A percentile compares a stretch with the other conserved stretches of the same genome.
Conservation (phyloP, 2,888 invertebrate species). For the Apamea anceps region DNA sequence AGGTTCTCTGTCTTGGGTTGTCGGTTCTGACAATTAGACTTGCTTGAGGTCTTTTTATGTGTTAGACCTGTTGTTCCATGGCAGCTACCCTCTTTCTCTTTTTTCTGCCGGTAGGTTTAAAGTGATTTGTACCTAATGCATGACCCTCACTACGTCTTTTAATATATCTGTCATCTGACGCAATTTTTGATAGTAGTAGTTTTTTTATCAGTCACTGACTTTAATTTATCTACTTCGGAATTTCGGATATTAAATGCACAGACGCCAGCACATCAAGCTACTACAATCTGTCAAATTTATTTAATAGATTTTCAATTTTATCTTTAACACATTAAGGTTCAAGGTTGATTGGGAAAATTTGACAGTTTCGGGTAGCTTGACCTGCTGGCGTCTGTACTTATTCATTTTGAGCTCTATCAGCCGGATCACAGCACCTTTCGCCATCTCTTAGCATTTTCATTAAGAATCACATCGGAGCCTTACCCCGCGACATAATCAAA, state of each 20-base stretch:
- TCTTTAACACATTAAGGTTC: too few species aligned
- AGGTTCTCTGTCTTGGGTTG: background rate
- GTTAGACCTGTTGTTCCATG: background rate
- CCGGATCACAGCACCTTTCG: background rate
- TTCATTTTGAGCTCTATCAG: background rate
- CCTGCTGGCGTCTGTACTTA: background rate
- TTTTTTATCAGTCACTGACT: too few species aligned
- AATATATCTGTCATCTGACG: background rate
- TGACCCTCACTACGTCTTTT: background rate
- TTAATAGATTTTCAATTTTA: too few species aligned
- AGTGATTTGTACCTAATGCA: background rate
- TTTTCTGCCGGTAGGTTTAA: slow-evolving; percentile 13
- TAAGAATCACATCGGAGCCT: background rate
- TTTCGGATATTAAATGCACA: too few species aligned
- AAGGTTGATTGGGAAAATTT: too few species aligned
- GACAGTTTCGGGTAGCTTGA: too few species aligned
- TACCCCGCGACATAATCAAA: too few species aligned
- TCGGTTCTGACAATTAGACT: background rate
- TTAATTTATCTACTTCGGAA: background rate
- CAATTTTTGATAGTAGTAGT: background rate
- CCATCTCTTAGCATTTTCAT: background rate
- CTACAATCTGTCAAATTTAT: too few species aligned
- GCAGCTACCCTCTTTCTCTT: too few species aligned
- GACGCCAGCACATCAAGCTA: too few species aligned
- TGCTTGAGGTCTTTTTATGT: background rate